Base-by-base conservation (phyloP, 2,113 vertebrate genomes). In the Puma concolor region DNA sequence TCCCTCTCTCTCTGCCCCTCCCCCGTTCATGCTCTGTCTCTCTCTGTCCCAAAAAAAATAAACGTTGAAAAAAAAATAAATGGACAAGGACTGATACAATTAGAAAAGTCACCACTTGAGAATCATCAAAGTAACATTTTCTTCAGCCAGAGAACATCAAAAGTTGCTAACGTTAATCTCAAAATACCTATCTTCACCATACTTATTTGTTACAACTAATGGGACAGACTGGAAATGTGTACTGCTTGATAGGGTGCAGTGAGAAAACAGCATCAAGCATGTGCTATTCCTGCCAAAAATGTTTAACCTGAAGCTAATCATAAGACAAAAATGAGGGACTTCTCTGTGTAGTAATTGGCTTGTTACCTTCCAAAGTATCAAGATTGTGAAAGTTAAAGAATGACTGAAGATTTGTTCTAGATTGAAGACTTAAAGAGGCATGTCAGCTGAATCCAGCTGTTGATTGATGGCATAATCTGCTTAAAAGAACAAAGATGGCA, bases 161-260 rank as follows among this genome's bases (percentile, higher is more conserved):
- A 80, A 52, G n/a, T 13, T 95, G 64, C 86, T 88, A 66, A 93
- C 15, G 64, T 88, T 95, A 50, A 94, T 63, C n/a, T 84, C 74
- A 85, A 85, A 88, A 83, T 88, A 76, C 7, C 4, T 69, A 57
- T 71, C n/a, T 33, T 94, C 44, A 91, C 52, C 36, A 17, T 83
- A 93, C 25, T 82, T 82, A 63, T 9, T 96, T 85, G 72, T 76
- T 81, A 52, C 67, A 5, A 44, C 13, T 89, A 74, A n/a, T 38
- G 19, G 54, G 60, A 69, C 19, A 79, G 31, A 91, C 60, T 76
- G 84, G 87, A 93, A 79, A 85, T 91, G 33, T 48, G 15, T 71
- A 17, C 23, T 82, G 21, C 57, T 77, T 83, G 10, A 57, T 31
- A 91, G 41, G 10, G 63, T n/a, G 7, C 5, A 48, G 4, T 72